Evolutionary conservation across 2,113 vertebrate species (phyloP), one percentile per base, ranked within the genome.

Genomic region (Anser cygnoides): DNA sequence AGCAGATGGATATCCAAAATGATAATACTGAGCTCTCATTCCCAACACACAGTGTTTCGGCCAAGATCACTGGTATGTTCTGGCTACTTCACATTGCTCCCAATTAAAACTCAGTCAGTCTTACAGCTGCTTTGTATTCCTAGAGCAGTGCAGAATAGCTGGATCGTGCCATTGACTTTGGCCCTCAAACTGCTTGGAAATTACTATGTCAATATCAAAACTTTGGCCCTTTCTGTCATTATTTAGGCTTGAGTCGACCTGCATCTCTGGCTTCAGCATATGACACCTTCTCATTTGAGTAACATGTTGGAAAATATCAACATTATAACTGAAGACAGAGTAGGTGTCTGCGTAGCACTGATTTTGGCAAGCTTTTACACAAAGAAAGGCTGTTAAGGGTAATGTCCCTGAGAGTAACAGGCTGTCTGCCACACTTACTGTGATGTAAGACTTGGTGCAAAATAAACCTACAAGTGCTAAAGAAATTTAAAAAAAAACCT

Each of bases 101-200:
- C 78, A 75, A 89, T 95, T 96, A 78, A 89, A 89, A 75, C 83
- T 68, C 70, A 52, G 58, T 66, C 89, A 87, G 80, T 62, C 65
- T 75, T 61, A 75, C 83, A 92, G 93, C 92, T 94, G 88, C 62
- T 87, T 89, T 89, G 57, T 93, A 65, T 93, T 94, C 76, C 76
- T 95, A 75, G 86, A 91, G 73, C 90, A 26, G 80, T 62, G 49
- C 35, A 52, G 39, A 72, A 92, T 92, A 96, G 87, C 95, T 95
- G 95, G 92, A 87, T 71, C 26, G 28, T 74, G 61, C 61, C 26
- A 0, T 67, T 72, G 83, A 68, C 67, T 92, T 92, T 90, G 83
- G 80, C 83, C 86, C 80, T 76, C 89, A 49, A 86, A 49, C 26
- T 84, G 57, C 57, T 87, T 86, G 72, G 52, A 89, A 90, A 89